Base-by-base conservation (phyloP, 1,140 invertebrate genomes). In the Daktulosphaira vitifoliae region DNA sequence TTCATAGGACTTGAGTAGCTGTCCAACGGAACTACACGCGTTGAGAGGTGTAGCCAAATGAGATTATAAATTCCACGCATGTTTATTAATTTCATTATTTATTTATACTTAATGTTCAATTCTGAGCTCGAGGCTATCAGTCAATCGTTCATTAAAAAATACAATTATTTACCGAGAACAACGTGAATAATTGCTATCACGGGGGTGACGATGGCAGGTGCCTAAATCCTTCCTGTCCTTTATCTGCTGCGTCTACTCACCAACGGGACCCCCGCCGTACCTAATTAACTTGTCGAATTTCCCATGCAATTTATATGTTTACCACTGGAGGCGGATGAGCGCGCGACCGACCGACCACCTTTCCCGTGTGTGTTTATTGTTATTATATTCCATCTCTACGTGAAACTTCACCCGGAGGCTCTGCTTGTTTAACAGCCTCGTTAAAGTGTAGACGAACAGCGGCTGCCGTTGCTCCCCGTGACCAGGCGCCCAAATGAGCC, bases 211-310 rank as follows among this genome's bases (percentile, higher is more conserved):
- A 11, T 22, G 22, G 37, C 52, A 56, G 52, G 37, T 39, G 52
- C 52, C 52, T 25, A 56, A 56, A 39, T 42, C 52, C 37, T 56
- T 56, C 20, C 52, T 37, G 51, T 37, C 51, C 29, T 38, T 29
- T 22, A 33, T 25, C 50, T 18, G 26, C 25, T 25, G 9, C 51
- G 29, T 33, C 29, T 33, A 6, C 11, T 11, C 29, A 33, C 29
- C 29, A 33, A 33, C 5, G n/a, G 11, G 29, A 33, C 29, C 29
- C 29, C 29, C 29, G 29, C 37, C 52, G 20, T 39, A 56, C 37
- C 37, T 56, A 56, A 56, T 56, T 56, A 56, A 39, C 52, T 56
- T 56, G 52, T 56, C 52, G 52, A 56, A 56, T 42, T 22, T 22
- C 6, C 5, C 15, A 20, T n/a, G 33, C 37, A 37, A 56, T 56